phyloP scores from a whole-genome alignment of 2,797 vertebrate species.

The Acipenser ruthenus region DNA sequence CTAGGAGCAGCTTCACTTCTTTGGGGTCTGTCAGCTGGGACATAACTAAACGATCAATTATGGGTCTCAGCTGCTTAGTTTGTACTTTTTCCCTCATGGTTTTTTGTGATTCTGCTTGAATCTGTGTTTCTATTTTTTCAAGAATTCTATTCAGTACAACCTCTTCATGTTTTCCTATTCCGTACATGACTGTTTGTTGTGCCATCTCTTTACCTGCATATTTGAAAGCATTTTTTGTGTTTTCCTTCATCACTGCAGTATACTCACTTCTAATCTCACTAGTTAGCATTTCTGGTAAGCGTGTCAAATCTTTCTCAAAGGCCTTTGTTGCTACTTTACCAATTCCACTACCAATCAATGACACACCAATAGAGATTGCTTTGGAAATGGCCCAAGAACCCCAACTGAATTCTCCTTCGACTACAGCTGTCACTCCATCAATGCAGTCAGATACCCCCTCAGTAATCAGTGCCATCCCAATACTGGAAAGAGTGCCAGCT shows the following conservation, averaged over 20 bases:
- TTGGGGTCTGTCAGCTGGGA: no score
- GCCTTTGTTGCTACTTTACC: slow-evolving; percentile 5
- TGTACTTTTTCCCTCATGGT: no score
- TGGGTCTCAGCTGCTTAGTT: no score
- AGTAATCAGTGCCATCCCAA: slow-evolving; percentile 11
- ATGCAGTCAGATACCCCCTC: slow-evolving; percentile 17
- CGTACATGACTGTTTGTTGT: not conserved
- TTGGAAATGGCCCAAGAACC: slow-evolving; percentile 14
- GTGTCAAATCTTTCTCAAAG: slow-evolving; percentile 11
- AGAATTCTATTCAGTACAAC: no score
- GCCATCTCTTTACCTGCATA: slow-evolving; percentile 1
- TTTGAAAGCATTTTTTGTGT: slow-evolving; percentile 13
- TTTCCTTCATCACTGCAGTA: not conserved
- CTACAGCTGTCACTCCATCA: slow-evolving; percentile 19
- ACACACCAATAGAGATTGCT: slow-evolving; percentile 15
- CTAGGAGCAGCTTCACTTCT: no score
- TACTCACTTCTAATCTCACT: not conserved
- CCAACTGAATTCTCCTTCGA: slow-evolving; percentile 34
- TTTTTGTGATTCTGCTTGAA: no score
- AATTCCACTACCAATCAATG: slow-evolving; percentile 15
- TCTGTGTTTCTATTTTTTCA: no score
- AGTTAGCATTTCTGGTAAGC: slow-evolving; percentile 11
- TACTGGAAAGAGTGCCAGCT: not conserved
- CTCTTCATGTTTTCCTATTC: slow-evolving; percentile 8
- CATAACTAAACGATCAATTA: no score